Percentiles rank a stretch among this genome's conserved stretches.
These are phyloP conservation scores for Synanceia verrucosa DNA, from an alignment of 2,797 vertebrate genomes.

Conservation along the genomic window DNA sequence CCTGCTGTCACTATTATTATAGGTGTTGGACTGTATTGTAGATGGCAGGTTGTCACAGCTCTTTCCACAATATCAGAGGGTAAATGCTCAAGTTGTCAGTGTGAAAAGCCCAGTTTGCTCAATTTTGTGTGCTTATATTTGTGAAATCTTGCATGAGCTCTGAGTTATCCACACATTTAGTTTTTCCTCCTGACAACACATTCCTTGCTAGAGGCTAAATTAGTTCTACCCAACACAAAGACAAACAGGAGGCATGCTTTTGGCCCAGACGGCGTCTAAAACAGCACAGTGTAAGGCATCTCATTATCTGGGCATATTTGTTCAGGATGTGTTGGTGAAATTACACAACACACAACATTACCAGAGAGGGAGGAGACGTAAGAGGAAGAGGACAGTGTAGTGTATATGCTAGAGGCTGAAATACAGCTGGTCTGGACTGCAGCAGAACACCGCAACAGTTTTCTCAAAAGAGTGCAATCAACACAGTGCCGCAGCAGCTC, in stretches of 20 bases:
- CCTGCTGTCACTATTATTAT: slow-evolving; percentile 52
- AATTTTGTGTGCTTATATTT: background rate
- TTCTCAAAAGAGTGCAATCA: slow-evolving; percentile 18
- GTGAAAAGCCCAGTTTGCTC: slow-evolving; percentile 28
- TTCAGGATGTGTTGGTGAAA: background rate
- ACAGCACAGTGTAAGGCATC: slow-evolving; percentile 2
- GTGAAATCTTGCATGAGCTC: background rate
- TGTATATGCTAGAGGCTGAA: background rate
- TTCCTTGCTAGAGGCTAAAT: slow-evolving; percentile 44
- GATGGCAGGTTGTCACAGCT: slow-evolving; percentile 50
- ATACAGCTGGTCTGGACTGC: background rate
- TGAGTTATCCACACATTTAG: slow-evolving; percentile 18
- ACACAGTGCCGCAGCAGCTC: slow-evolving; percentile 7
- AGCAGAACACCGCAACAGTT: slow-evolving; percentile 3
- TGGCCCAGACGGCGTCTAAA: slow-evolving; percentile 1
- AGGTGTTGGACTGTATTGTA: slow-evolving; percentile 28
- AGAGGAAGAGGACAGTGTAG: background rate
- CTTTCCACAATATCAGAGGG: slow-evolving; percentile 44
- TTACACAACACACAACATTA: background rate
- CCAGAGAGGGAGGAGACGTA: background rate
- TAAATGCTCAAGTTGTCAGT: slow-evolving; percentile 44
- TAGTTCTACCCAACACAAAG: slow-evolving; percentile 29
- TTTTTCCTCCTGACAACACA: slow-evolving; percentile 22
- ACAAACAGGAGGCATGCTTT: slow-evolving; percentile 21
- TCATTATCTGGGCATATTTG: slow-evolving; percentile 15